Evolutionary conservation across 2,113 vertebrate genomes (phyloP).

Genomic region (Columba livia): DNA sequence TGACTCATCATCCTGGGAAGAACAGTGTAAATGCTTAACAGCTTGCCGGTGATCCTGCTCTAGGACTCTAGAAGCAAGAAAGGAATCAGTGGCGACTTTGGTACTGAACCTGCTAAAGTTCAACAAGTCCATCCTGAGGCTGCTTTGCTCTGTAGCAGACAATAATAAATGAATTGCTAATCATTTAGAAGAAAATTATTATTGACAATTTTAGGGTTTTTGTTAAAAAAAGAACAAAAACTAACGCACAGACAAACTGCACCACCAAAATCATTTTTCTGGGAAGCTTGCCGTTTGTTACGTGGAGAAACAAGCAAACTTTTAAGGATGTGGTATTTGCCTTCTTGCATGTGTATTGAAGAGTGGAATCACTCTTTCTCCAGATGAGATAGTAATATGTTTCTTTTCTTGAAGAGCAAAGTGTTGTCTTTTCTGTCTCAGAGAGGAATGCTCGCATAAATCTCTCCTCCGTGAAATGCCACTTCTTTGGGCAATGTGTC

Average conservation of each 20-base stretch:
- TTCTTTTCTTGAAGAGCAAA: background rate
- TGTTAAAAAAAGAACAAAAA: background rate
- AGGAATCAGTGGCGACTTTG: background rate
- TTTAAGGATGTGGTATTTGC: background rate
- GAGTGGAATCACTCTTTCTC: background rate
- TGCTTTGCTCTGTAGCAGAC: background rate
- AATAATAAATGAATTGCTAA: background rate
- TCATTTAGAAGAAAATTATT: background rate
- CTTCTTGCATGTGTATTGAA: background rate
- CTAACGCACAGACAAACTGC: background rate
- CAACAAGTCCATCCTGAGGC: background rate
- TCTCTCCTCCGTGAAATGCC: background rate
- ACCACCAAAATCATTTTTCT: background rate
- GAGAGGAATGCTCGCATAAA: background rate
- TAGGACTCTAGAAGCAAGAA: background rate
- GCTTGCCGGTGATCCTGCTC: background rate
- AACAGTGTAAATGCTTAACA: background rate
- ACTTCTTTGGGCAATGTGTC: background rate
- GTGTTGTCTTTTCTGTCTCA: background rate
- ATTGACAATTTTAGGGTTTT: background rate
- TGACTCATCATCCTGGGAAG: background rate
- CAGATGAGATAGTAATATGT: background rate
- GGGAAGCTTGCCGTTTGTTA: background rate
- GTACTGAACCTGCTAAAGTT: background rate
- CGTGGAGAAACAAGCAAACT: background rate